Conservation (phyloP, 2,888 invertebrate genomes). For the Bellardia pandia region DNA sequence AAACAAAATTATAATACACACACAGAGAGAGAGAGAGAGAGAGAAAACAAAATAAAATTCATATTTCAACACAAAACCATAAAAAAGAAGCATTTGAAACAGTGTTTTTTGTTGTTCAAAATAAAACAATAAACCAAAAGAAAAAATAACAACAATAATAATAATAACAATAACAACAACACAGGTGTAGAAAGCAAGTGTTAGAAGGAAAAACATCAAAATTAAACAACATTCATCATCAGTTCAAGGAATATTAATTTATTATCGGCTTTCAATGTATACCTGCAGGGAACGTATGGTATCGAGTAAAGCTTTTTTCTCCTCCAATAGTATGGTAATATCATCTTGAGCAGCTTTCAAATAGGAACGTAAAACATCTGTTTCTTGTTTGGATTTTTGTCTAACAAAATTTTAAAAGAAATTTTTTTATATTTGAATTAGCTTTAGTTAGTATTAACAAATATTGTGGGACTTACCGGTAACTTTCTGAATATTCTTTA, state of each 20-base stretch:
- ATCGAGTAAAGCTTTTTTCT: constrained; percentile 90
- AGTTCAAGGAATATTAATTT: constrained; percentile 7
- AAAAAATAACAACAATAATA: constrained; percentile 5
- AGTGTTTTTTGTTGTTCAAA: constrained; percentile 32
- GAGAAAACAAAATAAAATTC: constrained; percentile 13
- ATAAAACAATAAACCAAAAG: not conserved
- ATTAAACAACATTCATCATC: constrained; percentile 55
- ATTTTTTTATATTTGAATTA: not conserved
- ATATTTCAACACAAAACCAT: constrained; percentile 7
- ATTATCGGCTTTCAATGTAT: constrained; percentile 68
- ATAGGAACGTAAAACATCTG: constrained; percentile 86
- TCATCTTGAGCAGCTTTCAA: constrained; percentile 90
- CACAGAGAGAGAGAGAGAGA: constrained; percentile 7
- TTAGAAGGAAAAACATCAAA: constrained; percentile 54
- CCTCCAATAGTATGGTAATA: constrained; percentile 88
- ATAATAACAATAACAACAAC: constrained; percentile 38
- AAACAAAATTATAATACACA: constrained; percentile 20
- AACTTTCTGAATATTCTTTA: constrained; percentile 85
- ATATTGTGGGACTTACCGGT: constrained; percentile 80
- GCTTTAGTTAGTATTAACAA: not conserved
- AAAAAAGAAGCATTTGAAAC: constrained; percentile 27
- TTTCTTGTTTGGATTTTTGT: constrained; percentile 85
- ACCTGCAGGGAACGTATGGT: constrained; percentile 89
- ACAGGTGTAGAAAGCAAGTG: constrained; percentile 58
- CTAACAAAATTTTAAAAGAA: constrained; percentile 73